phyloP scores from a whole-genome alignment of 2,797 vertebrate genomes.

The Cryptoprocta ferox region DNA sequence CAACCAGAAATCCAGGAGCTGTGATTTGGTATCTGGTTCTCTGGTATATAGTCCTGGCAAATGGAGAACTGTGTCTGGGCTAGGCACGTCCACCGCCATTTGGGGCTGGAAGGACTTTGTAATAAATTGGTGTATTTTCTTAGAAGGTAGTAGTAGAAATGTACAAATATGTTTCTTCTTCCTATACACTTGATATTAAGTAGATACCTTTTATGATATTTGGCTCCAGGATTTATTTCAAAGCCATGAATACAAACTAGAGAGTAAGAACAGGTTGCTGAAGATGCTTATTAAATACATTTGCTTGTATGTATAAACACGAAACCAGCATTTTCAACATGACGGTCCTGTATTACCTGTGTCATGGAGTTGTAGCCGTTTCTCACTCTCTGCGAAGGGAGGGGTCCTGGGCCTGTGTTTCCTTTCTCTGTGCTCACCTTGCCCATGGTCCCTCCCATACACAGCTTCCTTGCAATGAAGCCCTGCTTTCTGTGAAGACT shows the following conservation, averaged over 20 bases:
- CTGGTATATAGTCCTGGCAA: background rate
- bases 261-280: background rate
- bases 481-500: background rate
- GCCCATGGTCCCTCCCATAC: constrained; percentile 64
- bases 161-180: constrained; percentile 1
- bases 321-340: background rate
- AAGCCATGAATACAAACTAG: background rate
- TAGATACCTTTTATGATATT: background rate
- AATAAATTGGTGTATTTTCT: background rate
- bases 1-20: background rate
- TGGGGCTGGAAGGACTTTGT: background rate
- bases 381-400: constrained; percentile 70
- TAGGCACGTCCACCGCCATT: background rate
- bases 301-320: rapidly evolving
- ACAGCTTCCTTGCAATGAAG: constrained; percentile 31
- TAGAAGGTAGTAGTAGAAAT: background rate
- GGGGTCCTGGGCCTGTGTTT: constrained; percentile 72
- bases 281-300: background rate
- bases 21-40: background rate
- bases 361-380: constrained; percentile 51
- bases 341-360: constrained; percentile 84
- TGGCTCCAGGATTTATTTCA: background rate
- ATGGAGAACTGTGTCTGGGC: background rate
- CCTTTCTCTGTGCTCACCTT: constrained; percentile 78
- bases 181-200: background rate